Evolutionary conservation across 2,797 vertebrate genomes (phyloP).

Genomic region (Salmo trutta): DNA sequence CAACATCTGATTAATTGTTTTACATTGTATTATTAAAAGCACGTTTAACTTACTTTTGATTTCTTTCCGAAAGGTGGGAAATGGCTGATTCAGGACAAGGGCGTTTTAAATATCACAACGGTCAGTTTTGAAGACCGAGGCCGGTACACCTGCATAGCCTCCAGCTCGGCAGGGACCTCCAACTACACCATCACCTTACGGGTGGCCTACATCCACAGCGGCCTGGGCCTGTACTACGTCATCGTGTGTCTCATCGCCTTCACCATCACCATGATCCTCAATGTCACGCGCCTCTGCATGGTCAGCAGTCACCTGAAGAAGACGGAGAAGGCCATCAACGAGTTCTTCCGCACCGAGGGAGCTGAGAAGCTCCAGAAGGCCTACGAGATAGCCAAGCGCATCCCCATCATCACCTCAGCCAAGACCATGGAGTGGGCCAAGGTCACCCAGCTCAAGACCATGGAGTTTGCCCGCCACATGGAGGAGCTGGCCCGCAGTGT

Average conservation of each 20-base stretch:
- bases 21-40: background rate
- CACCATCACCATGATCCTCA: constrained; percentile 86
- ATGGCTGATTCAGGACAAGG: constrained; percentile 78
- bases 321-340: constrained; percentile 92
- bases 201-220: constrained; percentile 84
- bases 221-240: constrained; percentile 91
- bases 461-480: constrained; percentile 92
- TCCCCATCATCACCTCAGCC: constrained; percentile 91
- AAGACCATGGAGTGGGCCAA: constrained; percentile 93
- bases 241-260: constrained; percentile 89
- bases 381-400: constrained; percentile 92
- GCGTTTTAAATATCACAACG: constrained; percentile 84
- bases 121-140: constrained; percentile 88
- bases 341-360: constrained; percentile 94
- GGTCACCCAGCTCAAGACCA: constrained; percentile 94
- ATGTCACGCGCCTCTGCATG: constrained; percentile 89
- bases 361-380: constrained; percentile 94
- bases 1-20: background rate
- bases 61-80: constrained; percentile 72
- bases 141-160: constrained; percentile 83
- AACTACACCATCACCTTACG: constrained; percentile 86
- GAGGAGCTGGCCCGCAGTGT: constrained; percentile 92
- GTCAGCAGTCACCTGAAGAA: constrained; percentile 93
- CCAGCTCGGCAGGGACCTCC: constrained; percentile 36
- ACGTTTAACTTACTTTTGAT: background rate